Percentiles rank a stretch among this genome's conserved stretches.
phyloP scores from a whole-genome alignment of 2,113 vertebrate species.

The Coracopsis vasa region DNA sequence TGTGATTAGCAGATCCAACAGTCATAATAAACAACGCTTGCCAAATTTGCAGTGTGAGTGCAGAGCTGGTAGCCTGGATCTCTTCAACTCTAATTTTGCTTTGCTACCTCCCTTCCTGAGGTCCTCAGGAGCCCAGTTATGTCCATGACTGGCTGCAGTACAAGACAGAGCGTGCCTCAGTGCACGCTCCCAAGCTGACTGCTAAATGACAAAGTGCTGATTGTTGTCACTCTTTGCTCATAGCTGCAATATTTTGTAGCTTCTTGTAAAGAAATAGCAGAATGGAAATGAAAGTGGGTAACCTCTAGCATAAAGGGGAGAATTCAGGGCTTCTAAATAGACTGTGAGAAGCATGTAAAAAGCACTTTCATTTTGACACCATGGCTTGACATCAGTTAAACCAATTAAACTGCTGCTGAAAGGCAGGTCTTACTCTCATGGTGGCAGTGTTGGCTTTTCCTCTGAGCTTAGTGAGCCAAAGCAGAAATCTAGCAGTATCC shows the following conservation, averaged over 20 bases:
- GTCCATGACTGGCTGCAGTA: background rate
- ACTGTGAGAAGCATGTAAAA: background rate
- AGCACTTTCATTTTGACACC: background rate
- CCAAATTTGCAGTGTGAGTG: rapidly evolving
- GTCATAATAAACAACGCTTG: background rate
- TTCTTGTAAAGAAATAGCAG: background rate
- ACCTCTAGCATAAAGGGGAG: background rate
- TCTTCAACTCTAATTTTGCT: background rate
- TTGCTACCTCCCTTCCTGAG: background rate
- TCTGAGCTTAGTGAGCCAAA: background rate
- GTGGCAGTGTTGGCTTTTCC: background rate
- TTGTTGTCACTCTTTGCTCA: background rate
- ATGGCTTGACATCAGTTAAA: background rate
- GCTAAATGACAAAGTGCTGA: background rate
- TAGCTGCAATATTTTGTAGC: background rate
- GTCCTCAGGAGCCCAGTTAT: background rate
- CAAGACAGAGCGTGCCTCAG: background rate
- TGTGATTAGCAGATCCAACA: background rate
- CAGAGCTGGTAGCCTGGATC: background rate
- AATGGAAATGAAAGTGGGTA: background rate
- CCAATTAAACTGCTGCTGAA: background rate
- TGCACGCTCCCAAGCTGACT: background rate
- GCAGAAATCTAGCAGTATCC: background rate
- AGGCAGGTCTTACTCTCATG: background rate
- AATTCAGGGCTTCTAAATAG: background rate